Conservation (phyloP, 2,888 invertebrate species). For the Creontiades dilutus region DNA sequence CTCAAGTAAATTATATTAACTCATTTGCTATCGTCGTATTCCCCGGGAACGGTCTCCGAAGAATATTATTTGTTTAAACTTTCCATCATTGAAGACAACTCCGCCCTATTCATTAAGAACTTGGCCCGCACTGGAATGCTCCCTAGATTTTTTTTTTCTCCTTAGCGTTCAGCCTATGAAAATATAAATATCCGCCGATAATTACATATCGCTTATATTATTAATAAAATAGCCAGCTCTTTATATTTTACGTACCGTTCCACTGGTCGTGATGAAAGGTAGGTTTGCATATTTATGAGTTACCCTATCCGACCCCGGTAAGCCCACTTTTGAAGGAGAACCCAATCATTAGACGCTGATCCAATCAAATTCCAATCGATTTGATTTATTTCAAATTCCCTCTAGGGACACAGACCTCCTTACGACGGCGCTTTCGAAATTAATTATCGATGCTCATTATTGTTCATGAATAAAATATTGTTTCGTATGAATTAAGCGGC, state of each 20-base stretch:
- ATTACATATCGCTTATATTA: slow-evolving; percentile 45
- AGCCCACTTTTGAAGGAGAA: slow-evolving; percentile 10
- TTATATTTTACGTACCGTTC: slow-evolving; percentile 29
- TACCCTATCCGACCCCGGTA: slow-evolving; percentile 11
- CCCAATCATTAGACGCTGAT: slow-evolving; percentile 29
- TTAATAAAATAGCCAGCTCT: slow-evolving; percentile 37
- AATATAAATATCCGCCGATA: slow-evolving; percentile 35
- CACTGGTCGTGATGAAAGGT: slow-evolving; percentile 53
- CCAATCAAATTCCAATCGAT: slow-evolving; percentile 53
- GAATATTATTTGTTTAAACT: slow-evolving; percentile 63
- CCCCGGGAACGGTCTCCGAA: not conserved
- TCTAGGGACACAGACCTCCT: not conserved
- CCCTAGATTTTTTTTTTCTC: not conserved
- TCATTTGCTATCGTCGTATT: slow-evolving; percentile 37
- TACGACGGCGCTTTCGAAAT: not conserved
- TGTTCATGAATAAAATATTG: slow-evolving; percentile 47
- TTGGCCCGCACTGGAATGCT: not conserved
- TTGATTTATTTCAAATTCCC: slow-evolving; percentile 51
- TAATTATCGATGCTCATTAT: slow-evolving; percentile 27
- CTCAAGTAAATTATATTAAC: slow-evolving; percentile 41
- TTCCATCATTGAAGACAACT: slow-evolving; percentile 52
- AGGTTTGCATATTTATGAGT: slow-evolving; percentile 60
- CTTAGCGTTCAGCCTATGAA: not conserved
- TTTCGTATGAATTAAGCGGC: not conserved
- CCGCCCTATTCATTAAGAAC: slow-evolving; percentile 52